Conservation (phyloP, 2,113 vertebrate species). For the Prunella fulvescens region DNA sequence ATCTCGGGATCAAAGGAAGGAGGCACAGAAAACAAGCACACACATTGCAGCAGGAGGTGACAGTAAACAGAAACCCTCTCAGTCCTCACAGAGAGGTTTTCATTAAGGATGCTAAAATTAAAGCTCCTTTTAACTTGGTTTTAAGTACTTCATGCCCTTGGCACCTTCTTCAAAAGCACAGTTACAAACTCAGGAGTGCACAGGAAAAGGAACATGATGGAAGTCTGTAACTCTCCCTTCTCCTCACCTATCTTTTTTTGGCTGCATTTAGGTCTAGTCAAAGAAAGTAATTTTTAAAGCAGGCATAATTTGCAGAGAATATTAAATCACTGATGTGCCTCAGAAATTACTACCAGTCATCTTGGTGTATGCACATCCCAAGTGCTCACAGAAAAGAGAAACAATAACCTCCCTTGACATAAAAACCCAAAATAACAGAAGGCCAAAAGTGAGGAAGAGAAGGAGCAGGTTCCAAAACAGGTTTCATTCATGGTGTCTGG, state of each 20-base stretch:
- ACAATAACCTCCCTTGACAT: background rate
- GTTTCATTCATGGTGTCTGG: background rate
- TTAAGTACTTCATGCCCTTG: slow-evolving; percentile 21
- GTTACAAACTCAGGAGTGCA: background rate
- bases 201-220: slow-evolving; percentile 6
- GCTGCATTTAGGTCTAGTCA: background rate
- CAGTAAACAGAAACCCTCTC: slow-evolving; percentile 37
- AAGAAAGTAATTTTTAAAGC: background rate
- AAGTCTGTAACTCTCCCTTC: background rate
- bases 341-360: background rate
- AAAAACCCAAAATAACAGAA: background rate
- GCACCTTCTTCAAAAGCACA: slow-evolving; percentile 43
- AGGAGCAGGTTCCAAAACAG: background rate
- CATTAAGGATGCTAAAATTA: slow-evolving; percentile 31
- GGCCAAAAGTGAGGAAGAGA: background rate
- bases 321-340: background rate
- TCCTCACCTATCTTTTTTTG: background rate
- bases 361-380: background rate
- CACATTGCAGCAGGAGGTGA: slow-evolving; percentile 41
- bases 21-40: background rate
- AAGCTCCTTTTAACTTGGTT: slow-evolving; percentile 34
- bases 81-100: slow-evolving; percentile 22
- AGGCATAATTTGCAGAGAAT: background rate
- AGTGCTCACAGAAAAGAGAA: background rate
- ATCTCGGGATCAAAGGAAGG: slow-evolving; percentile 41